Evolutionary conservation across 2,797 vertebrate species (phyloP).

Genomic region (Falco naumanni): DNA sequence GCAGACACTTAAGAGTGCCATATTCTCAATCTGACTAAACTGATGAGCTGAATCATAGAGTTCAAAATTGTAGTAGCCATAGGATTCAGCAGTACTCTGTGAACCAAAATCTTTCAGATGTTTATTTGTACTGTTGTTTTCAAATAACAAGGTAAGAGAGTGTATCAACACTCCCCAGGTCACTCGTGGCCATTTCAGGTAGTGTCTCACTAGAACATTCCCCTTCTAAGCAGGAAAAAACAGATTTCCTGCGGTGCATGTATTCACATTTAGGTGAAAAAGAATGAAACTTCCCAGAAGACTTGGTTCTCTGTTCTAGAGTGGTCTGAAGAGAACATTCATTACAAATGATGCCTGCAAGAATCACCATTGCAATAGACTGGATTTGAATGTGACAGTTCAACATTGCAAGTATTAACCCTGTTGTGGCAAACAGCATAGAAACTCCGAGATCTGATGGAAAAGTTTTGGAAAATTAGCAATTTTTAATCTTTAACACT

Average conservation of each 20-base stretch:
- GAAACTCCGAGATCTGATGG: background rate
- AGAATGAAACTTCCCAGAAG: background rate
- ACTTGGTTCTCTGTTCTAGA: background rate
- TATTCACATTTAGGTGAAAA: background rate
- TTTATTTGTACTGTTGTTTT: background rate
- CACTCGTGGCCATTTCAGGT: background rate
- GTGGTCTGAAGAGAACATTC: background rate
- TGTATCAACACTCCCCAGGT: background rate
- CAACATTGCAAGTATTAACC: background rate
- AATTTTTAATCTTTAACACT: too few species aligned
- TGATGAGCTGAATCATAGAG: background rate
- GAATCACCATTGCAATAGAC: background rate
- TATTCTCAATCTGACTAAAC: background rate
- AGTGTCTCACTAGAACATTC: background rate
- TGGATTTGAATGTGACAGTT: background rate
- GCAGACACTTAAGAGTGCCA: background rate
- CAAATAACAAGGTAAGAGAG: background rate
- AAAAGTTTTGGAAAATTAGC: background rate
- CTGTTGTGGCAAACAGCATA: background rate
- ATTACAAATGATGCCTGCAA: background rate
- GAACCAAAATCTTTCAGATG: background rate
- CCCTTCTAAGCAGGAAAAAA: background rate
- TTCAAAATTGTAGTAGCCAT: background rate
- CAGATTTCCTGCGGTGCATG: background rate
- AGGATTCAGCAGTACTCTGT: background rate